Conservation (phyloP, 2,888 invertebrate species). For the Scaptomyza caliginosa region DNA sequence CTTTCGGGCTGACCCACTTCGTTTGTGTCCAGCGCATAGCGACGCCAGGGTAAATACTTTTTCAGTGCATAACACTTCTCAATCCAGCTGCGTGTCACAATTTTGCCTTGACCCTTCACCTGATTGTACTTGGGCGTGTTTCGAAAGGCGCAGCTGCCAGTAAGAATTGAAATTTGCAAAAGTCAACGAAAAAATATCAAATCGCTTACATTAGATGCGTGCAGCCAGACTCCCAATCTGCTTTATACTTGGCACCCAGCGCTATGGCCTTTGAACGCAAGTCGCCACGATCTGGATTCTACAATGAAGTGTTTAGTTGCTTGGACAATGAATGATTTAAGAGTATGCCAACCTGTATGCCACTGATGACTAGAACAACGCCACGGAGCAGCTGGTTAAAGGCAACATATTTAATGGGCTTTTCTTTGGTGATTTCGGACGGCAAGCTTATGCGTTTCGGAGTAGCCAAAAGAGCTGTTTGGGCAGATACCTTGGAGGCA, state of each 20-base stretch:
- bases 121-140: slow-evolving; percentile 94
- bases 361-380: slow-evolving; percentile 92
- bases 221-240: slow-evolving; percentile 90
- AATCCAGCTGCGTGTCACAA: slow-evolving; percentile 91
- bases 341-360: slow-evolving; percentile 86
- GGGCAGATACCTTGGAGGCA: slow-evolving; percentile 20
- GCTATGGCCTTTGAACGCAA: slow-evolving; percentile 88
- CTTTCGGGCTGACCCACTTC: slow-evolving; percentile 78
- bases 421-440: slow-evolving; percentile 9
- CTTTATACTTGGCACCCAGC: slow-evolving; percentile 91
- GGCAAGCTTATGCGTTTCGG: slow-evolving; percentile 67
- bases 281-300: slow-evolving; percentile 90
- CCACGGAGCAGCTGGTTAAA: slow-evolving; percentile 87
- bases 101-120: slow-evolving; percentile 87
- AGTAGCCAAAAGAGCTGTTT: not conserved
- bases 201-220: slow-evolving; percentile 93
- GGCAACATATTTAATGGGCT: slow-evolving; percentile 82
- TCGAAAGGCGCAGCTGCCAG: slow-evolving; percentile 93
- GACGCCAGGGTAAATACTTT: slow-evolving; percentile 84
- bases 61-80: slow-evolving; percentile 86
- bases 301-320: slow-evolving; percentile 60
- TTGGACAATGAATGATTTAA: too few relatives aligned
- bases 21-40: slow-evolving; percentile 78
- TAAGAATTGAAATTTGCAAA: too few relatives aligned
- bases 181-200: not conserved